phyloP scores from a whole-genome alignment of 2,888 invertebrate species.

The Leucania comma region DNA sequence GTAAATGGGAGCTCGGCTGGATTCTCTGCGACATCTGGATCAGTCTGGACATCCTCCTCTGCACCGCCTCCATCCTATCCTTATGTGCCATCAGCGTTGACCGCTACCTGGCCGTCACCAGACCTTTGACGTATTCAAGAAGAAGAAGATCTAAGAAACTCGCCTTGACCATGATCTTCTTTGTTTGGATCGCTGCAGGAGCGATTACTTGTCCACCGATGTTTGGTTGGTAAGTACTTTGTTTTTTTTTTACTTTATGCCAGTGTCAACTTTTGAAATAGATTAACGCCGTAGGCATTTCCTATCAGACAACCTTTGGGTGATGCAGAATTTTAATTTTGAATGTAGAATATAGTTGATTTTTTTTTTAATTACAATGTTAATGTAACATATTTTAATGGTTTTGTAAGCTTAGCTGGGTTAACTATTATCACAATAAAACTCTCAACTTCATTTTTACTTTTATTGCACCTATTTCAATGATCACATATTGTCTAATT shows the following conservation, averaged over 20 bases:
- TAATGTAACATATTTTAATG: too few species aligned
- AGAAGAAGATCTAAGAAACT: constrained; percentile 96
- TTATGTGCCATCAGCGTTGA: constrained; percentile 98
- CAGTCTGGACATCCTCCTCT: constrained; percentile 97
- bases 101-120: constrained; percentile 97
- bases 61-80: constrained; percentile 98
- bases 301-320: too few species aligned
- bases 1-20: constrained; percentile 97
- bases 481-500: too few species aligned
- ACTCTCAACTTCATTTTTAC: too few species aligned
- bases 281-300: too few species aligned
- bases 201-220: constrained; percentile 98
- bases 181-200: constrained; percentile 97
- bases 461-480: too few species aligned
- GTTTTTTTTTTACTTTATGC: neutral
- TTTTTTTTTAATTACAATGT: too few species aligned
- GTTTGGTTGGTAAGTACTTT: constrained; percentile 94
- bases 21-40: constrained; percentile 97
- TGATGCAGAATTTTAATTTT: too few species aligned
- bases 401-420: too few species aligned
- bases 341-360: too few species aligned
- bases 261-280: too few species aligned
- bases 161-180: constrained; percentile 96
- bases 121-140: constrained; percentile 97
- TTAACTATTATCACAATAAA: too few species aligned